A percentile compares a stretch with the other conserved stretches of the same genome.
These are phyloP conservation scores for Enchytraeus crypticus DNA, from an alignment of 2,888 invertebrate species.

Conservation along the genomic window DNA sequence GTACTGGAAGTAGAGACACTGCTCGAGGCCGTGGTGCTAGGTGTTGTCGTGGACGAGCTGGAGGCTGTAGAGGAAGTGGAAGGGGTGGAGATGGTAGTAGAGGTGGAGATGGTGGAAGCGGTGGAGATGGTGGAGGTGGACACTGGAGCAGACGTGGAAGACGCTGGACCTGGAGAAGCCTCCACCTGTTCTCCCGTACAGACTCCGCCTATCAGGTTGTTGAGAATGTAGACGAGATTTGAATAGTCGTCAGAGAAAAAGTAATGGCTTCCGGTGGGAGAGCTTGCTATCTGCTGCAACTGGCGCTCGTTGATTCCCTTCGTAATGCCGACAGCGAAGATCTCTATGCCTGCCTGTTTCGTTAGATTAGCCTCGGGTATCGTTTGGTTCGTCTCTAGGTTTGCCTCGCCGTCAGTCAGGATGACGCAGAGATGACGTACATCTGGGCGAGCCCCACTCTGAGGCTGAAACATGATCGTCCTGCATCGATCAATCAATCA, in stretches of 20 bases:
- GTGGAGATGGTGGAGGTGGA: conserved; percentile 13
- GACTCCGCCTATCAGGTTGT: conserved; percentile 5
- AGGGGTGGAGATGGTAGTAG: conserved; percentile 10
- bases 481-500: too few relatives aligned
- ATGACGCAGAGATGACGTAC: conserved; percentile 15
- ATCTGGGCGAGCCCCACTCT: conserved; percentile 6
- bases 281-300: conserved; percentile 5
- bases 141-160: conserved; percentile 6
- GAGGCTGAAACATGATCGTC: too few relatives aligned
- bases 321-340: conserved; percentile 18
- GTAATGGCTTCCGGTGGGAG: conserved; percentile 5
- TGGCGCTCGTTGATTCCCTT: conserved; percentile 6
- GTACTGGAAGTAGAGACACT: conserved; percentile 19
- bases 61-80: conserved; percentile 15
- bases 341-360: conserved; percentile 9
- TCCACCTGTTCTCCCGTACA: too few relatives aligned
- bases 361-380: conserved; percentile 10
- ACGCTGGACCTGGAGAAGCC: conserved; percentile 3
- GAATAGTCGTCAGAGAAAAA: conserved; percentile 10
- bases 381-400: conserved; percentile 7
- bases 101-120: conserved; percentile 6
- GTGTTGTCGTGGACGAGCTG: conserved; percentile 17
- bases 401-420: conserved; percentile 20
- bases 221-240: conserved; percentile 6
- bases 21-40: conserved; percentile 14